phyloP scores from a whole-genome alignment of 2,113 vertebrate species.

The Pao palembangensis region DNA sequence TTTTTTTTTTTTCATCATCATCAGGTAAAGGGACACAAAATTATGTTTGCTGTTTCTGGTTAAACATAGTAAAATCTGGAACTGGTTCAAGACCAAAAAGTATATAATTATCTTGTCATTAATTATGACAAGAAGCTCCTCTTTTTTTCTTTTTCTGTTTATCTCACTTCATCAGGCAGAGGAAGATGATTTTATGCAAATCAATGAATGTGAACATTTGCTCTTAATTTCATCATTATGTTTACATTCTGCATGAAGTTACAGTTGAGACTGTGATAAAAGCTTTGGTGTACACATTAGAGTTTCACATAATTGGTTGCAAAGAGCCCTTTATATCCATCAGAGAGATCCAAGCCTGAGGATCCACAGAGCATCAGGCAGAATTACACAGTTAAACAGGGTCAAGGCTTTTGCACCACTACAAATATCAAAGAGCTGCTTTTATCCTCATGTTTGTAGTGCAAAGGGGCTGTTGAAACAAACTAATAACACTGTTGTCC shows the following conservation, averaged over 20 bases:
- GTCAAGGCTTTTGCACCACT: constrained; percentile 26
- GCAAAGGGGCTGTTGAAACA: too few relatives aligned
- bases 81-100: too few relatives aligned
- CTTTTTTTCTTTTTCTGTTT: too few relatives aligned
- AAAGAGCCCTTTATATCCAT: constrained; percentile 33
- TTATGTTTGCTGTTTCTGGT: too few relatives aligned
- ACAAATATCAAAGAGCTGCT: constrained; percentile 14
- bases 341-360: constrained; percentile 45
- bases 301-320: constrained; percentile 55
- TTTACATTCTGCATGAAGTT: constrained; percentile 11
- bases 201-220: constrained; percentile 18
- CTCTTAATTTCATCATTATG: constrained; percentile 49
- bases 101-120: too few relatives aligned
- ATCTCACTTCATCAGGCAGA: too few relatives aligned
- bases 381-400: constrained; percentile 38
- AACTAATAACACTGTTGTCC: too few relatives aligned
- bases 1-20: too few relatives aligned
- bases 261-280: constrained; percentile 34
- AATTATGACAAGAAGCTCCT: too few relatives aligned
- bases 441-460: constrained; percentile 13
- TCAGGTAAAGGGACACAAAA: too few relatives aligned
- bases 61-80: too few relatives aligned
- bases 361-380: constrained; percentile 23
- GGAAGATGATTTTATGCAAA: not conserved
- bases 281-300: constrained; percentile 21